Conservation (phyloP, 2,888 invertebrate species). For the Polymixis lichenea region DNA sequence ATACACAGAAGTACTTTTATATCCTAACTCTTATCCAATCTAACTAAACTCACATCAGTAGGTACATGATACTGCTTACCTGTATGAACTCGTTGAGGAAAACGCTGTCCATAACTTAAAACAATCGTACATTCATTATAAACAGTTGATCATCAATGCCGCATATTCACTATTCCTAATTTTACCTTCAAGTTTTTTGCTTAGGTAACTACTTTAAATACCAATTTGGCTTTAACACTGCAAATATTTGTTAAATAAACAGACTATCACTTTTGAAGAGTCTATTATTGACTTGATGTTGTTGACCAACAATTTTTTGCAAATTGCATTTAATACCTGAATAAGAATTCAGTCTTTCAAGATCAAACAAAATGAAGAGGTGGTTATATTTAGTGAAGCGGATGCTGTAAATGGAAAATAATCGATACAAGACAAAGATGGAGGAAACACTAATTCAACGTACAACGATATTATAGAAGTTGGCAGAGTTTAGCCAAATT, state of each 20-base stretch:
- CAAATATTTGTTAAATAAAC: constrained; percentile 28
- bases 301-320: not conserved
- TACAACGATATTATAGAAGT: not conserved
- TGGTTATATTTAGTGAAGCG: not conserved
- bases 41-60: not conserved
- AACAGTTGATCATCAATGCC: constrained; percentile 12
- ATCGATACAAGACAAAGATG: not conserved
- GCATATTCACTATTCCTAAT: constrained; percentile 6
- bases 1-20: not conserved
- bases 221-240: constrained; percentile 9
- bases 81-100: constrained; percentile 38
- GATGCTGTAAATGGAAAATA: constrained; percentile 5
- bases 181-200: constrained; percentile 2
- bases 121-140: constrained; percentile 47
- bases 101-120: constrained; percentile 37
- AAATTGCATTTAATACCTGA: not conserved
- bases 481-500: constrained; percentile 8
- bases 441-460: not conserved
- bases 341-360: not conserved
- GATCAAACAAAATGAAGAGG: constrained; percentile 1
- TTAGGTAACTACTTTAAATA: not conserved
- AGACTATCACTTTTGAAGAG: not conserved
- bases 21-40: constrained; percentile 8
- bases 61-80: not conserved
- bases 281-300: not conserved